Evolutionary conservation across 1,140 invertebrate genomes (phyloP).

Genomic region (Psilanteris sp.): DNA sequence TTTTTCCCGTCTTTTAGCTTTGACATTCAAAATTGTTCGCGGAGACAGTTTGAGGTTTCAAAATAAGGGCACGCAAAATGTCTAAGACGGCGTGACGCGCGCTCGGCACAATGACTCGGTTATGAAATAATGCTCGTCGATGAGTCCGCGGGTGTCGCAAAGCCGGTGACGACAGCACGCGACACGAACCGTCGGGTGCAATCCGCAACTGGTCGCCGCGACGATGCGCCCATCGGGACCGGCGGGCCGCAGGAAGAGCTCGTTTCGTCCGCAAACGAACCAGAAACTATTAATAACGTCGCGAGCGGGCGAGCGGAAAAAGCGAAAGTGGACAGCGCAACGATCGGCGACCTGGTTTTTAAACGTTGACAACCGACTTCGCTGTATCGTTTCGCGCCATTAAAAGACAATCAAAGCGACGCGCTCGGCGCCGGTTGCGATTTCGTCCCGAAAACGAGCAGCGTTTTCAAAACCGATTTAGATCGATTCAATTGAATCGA

Average conservation of each 20-base stretch:
- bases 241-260: constrained; percentile 74
- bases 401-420: too few relatives aligned
- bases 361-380: constrained; percentile 33
- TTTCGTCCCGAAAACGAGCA: too few relatives aligned
- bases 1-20: too few relatives aligned
- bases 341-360: constrained; percentile 45
- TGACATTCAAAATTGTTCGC: too few relatives aligned
- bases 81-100: constrained; percentile 40
- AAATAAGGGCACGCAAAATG: constrained; percentile 50
- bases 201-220: constrained; percentile 54
- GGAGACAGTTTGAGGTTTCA: too few relatives aligned
- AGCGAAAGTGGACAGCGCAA: constrained; percentile 74
- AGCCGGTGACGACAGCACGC: constrained; percentile 61
- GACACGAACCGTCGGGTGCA: constrained; percentile 54
- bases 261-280: constrained; percentile 74
- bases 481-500: too few relatives aligned
- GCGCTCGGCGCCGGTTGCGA: too few relatives aligned
- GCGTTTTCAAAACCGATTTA: too few relatives aligned
- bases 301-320: constrained; percentile 70
- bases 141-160: constrained; percentile 39
- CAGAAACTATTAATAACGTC: constrained; percentile 78
- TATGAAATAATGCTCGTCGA: constrained; percentile 55
- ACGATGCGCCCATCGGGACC: constrained; percentile 68
- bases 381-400: constrained; percentile 11
- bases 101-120: constrained; percentile 48